A percentile compares a stretch with the other conserved stretches of the same genome.
phyloP scores from a whole-genome alignment of 2,113 vertebrate species.

The Natator depressus region DNA sequence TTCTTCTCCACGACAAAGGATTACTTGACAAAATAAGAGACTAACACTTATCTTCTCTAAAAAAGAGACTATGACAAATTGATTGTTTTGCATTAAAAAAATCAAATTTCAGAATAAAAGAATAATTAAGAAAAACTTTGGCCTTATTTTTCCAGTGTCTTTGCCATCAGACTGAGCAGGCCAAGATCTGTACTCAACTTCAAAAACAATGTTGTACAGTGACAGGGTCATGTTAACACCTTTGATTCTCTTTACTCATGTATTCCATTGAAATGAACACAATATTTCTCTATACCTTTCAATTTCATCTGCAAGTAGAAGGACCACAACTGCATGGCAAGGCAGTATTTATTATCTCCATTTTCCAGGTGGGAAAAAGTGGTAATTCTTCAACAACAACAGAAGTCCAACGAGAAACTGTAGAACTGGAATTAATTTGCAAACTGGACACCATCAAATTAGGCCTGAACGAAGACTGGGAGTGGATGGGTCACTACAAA shows the following conservation, averaged over 20 bases:
- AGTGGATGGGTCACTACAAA: too few relatives aligned
- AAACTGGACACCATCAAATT: too few relatives aligned
- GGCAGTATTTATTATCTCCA: background rate
- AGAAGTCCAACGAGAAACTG: too few relatives aligned
- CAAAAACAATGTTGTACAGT: background rate
- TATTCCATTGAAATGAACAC: background rate
- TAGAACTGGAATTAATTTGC: too few relatives aligned
- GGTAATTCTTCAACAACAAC: too few relatives aligned
- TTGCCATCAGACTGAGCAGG: background rate
- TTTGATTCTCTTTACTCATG: background rate
- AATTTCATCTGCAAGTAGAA: background rate
- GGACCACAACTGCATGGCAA: too few relatives aligned
- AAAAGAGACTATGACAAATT: too few relatives aligned
- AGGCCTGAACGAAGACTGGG: too few relatives aligned
- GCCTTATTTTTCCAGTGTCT: background rate
- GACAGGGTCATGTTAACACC: background rate
- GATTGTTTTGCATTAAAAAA: background rate
- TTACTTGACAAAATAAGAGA: background rate
- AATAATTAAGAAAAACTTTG: background rate
- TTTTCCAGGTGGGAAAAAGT: background rate
- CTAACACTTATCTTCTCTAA: background rate
- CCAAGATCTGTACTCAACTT: background rate
- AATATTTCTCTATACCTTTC: background rate
- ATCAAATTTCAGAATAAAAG: background rate
- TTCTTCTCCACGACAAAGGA: background rate